Evolutionary conservation across 2,888 invertebrate genomes (phyloP).

Genomic region (Cantharis flavilabris): DNA sequence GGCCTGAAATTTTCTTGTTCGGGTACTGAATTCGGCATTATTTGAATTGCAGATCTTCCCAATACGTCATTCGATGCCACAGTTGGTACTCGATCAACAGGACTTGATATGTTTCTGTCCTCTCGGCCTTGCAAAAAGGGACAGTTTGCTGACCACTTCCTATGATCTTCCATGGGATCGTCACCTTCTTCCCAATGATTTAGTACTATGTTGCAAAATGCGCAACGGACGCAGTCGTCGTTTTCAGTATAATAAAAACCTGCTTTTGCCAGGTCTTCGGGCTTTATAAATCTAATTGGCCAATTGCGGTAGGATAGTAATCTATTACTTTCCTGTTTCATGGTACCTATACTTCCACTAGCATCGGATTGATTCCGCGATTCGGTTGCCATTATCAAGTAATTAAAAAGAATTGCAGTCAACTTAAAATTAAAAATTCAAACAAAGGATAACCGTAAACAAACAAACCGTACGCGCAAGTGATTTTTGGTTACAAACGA

Average conservation of each 20-base stretch:
- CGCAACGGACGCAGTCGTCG: slow-evolving; percentile 79
- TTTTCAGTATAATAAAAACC: slow-evolving; percentile 83
- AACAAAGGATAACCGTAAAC: too few relatives aligned
- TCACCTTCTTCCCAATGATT: slow-evolving; percentile 82
- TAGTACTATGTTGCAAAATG: slow-evolving; percentile 79
- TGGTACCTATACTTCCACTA: too few relatives aligned
- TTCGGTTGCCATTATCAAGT: too few relatives aligned
- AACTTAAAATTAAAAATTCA: too few relatives aligned
- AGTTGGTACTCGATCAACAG: slow-evolving; percentile 36
- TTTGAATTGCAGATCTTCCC: too few relatives aligned
- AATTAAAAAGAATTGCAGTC: too few relatives aligned
- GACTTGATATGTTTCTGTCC: slow-evolving; percentile 20
- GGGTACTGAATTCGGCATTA: too few relatives aligned
- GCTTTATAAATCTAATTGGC: slow-evolving; percentile 66
- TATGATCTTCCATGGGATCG: slow-evolving; percentile 79
- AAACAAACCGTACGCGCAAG: too few relatives aligned
- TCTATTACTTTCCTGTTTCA: slow-evolving; percentile 61
- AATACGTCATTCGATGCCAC: too few relatives aligned
- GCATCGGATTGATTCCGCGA: too few relatives aligned
- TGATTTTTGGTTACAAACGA: too few relatives aligned
- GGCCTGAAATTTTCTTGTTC: too few relatives aligned
- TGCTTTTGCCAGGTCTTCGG: slow-evolving; percentile 70
- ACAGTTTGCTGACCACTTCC: slow-evolving; percentile 80
- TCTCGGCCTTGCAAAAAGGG: slow-evolving; percentile 65
- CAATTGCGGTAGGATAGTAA: slow-evolving; percentile 70